A percentile compares a stretch with the other conserved stretches of the same genome.
Evolutionary conservation across 2,888 invertebrate genomes (phyloP).

Genomic region (Acanthococcus lagerstroemiae): DNA sequence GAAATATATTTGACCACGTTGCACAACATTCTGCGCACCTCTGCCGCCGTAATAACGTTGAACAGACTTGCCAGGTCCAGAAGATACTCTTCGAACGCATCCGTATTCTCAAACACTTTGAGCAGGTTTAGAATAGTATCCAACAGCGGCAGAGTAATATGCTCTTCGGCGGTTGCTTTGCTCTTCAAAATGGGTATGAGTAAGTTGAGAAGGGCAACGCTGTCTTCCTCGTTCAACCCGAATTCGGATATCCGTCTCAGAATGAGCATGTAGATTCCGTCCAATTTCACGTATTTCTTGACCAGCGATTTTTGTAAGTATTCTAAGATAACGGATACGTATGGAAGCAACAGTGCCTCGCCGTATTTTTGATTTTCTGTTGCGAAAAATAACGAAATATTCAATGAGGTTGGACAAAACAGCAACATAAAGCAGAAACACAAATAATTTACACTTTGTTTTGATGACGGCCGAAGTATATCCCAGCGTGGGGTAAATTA

Average conservation of each 20-base stretch:
- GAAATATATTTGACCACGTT: slow-evolving; percentile 15
- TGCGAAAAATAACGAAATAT: not conserved
- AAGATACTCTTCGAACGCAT: slow-evolving; percentile 45
- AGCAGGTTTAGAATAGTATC: slow-evolving; percentile 61
- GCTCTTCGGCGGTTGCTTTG: slow-evolving; percentile 55
- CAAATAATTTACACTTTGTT: not conserved
- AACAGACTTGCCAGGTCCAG: slow-evolving; percentile 62
- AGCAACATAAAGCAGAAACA: not conserved
- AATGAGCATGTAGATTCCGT: slow-evolving; percentile 60
- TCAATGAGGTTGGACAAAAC: not conserved
- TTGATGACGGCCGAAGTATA: no score
- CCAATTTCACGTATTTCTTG: slow-evolving; percentile 50
- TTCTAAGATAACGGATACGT: slow-evolving; percentile 58
- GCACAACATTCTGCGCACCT: slow-evolving; percentile 30
- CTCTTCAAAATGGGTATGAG: slow-evolving; percentile 60
- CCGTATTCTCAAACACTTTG: slow-evolving; percentile 1
- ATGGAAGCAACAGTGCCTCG: slow-evolving; percentile 61
- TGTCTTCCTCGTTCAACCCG: slow-evolving; percentile 48
- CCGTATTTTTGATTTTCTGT: slow-evolving; percentile 34
- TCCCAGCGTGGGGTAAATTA: no score
- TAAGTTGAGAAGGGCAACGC: slow-evolving; percentile 58
- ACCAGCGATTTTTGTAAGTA: slow-evolving; percentile 57
- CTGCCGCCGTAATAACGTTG: slow-evolving; percentile 50
- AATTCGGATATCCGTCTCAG: slow-evolving; percentile 67
- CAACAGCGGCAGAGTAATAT: slow-evolving; percentile 58